phyloP scores from a whole-genome alignment of 2,888 invertebrate genomes.

The Cantharis lateralis region DNA sequence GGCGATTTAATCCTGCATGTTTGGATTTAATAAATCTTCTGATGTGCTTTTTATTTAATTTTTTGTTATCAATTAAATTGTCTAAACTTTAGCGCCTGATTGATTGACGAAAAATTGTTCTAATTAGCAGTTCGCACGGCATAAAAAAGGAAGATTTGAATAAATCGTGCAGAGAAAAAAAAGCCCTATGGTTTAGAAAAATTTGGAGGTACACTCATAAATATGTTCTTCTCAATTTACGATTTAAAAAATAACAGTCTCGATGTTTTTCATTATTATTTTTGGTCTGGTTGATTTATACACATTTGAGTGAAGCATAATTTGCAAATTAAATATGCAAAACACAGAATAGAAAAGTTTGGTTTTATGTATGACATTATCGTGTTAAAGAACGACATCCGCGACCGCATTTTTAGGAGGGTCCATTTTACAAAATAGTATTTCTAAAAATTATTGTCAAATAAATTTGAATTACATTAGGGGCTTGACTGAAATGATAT shows the following conservation, averaged over 20 bases:
- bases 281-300: background rate
- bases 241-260: background rate
- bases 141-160: too few species aligned
- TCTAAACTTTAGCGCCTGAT: too few species aligned
- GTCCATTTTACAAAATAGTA: background rate
- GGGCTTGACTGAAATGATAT: background rate
- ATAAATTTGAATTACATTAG: background rate
- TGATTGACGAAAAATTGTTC: too few species aligned
- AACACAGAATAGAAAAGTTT: background rate
- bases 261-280: background rate
- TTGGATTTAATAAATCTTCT: too few species aligned
- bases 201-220: background rate
- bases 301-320: background rate
- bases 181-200: background rate
- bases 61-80: too few species aligned
- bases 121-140: too few species aligned
- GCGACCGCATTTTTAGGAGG: background rate
- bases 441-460: background rate
- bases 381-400: background rate
- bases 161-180: too few species aligned
- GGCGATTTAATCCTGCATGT: too few species aligned
- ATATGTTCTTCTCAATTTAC: background rate
- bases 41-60: too few species aligned
- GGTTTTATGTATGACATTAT: background rate
- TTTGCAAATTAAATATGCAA: background rate